phyloP scores from a whole-genome alignment of 2,113 vertebrate genomes.

The Charadrius vociferus region DNA sequence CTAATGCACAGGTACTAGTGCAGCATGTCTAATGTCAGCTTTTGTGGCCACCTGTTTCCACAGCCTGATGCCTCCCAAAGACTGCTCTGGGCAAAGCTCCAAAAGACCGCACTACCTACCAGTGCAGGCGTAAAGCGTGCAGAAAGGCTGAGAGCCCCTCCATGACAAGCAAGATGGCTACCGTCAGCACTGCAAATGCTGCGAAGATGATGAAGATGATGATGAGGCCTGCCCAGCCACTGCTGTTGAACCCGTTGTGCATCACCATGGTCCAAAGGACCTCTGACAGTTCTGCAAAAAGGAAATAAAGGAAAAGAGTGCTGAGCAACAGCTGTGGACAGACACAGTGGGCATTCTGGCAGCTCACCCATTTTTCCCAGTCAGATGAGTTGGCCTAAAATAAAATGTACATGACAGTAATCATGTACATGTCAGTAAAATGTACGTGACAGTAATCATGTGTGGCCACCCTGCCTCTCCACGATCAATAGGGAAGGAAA shows the following conservation, averaged over 20 bases:
- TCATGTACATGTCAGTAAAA: not conserved
- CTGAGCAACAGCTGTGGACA: not conserved
- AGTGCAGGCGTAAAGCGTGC: constrained; percentile 85
- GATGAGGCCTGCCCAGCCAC: constrained; percentile 71
- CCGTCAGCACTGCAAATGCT: constrained; percentile 77
- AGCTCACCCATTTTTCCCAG: not conserved
- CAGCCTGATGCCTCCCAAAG: not conserved
- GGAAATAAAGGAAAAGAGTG: not conserved
- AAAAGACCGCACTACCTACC: constrained; percentile 61
- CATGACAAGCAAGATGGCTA: constrained; percentile 87
- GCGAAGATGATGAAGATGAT: constrained; percentile 79
- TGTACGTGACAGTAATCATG: not conserved
- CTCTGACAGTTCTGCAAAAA: constrained; percentile 82
- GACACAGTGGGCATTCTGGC: not conserved
- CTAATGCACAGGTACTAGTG: not conserved
- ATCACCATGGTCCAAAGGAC: constrained; percentile 90
- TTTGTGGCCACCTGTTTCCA: not conserved
- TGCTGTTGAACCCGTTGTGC: constrained; percentile 50
- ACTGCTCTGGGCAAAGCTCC: not conserved
- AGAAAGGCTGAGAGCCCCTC: constrained; percentile 88
- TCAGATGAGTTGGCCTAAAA: not conserved
- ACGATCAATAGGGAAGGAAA: not conserved
- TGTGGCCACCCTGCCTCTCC: not conserved
- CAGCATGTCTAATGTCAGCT: not conserved
- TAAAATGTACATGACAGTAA: not conserved